Conservation (phyloP, 2,113 vertebrate genomes). For the Apteryx owenii region DNA sequence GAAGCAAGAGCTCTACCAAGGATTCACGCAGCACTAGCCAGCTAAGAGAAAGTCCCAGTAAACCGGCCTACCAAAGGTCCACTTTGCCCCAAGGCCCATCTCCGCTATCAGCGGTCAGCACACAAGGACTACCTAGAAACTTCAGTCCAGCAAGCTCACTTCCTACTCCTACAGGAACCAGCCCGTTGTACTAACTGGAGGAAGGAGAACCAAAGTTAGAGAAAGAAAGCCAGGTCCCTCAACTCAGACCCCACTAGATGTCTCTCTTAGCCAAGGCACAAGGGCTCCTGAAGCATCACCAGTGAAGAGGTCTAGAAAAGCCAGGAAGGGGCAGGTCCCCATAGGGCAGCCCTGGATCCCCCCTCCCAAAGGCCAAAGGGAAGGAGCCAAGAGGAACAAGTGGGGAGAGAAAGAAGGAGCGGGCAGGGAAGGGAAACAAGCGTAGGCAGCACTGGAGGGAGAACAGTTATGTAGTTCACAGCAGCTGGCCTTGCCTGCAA, state of each 20-base stretch:
- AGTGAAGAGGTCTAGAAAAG: neutral
- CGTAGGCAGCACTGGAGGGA: neutral
- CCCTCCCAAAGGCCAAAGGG: neutral
- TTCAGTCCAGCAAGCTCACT: neutral
- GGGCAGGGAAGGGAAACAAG: neutral
- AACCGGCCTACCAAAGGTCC: neutral
- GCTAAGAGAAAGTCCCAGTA: fast-evolving
- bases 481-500: neutral
- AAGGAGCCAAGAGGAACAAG: neutral
- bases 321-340: neutral
- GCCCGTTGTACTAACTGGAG: fast-evolving
- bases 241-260: slow-evolving; percentile 6
- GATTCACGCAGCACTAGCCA: fast-evolving
- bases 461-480: neutral
- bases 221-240: too few relatives aligned
- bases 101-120: fast-evolving
- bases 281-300: neutral
- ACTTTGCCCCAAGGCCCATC: neutral
- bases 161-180: neutral
- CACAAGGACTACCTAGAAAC: neutral
- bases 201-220: neutral
- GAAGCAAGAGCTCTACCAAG: neutral
- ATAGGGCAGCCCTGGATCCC: neutral
- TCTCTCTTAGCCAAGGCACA: slow-evolving; percentile 10
- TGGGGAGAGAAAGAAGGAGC: neutral